phyloP scores from a whole-genome alignment of 1,140 invertebrate species.

The Chrysopa pallens region DNA sequence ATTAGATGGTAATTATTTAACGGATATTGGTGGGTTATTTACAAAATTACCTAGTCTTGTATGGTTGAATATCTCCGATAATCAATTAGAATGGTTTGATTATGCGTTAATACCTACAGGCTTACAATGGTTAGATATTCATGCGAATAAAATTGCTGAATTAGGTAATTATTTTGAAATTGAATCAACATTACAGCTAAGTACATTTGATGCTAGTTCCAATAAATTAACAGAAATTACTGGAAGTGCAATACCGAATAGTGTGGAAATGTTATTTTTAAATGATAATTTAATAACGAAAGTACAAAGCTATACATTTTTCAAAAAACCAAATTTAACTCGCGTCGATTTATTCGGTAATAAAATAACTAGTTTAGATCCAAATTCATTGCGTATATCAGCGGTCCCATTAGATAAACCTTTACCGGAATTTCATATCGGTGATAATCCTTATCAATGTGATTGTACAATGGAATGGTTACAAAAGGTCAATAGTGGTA shows the following conservation, averaged over 20 bases:
- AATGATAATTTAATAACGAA: conserved; percentile 74
- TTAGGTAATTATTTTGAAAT: conserved; percentile 82
- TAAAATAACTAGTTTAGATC: conserved; percentile 64
- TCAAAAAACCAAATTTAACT: conserved; percentile 79
- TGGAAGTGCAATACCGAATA: conserved; percentile 68
- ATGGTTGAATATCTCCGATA: conserved; percentile 84
- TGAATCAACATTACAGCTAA: conserved; percentile 62
- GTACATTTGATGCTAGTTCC: conserved; percentile 69
- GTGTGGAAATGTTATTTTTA: conserved; percentile 65
- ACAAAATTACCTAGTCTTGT: conserved; percentile 70
- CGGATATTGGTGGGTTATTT: conserved; percentile 69
- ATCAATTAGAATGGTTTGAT: conserved; percentile 75
- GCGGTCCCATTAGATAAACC: conserved; percentile 53
- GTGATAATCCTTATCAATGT: conserved; percentile 77
- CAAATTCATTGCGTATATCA: conserved; percentile 69
- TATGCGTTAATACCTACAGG: conserved; percentile 79
- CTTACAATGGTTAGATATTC: conserved; percentile 79
- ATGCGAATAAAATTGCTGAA: conserved; percentile 70
- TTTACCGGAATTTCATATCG: conserved; percentile 81
- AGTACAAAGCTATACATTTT: conserved; percentile 83
- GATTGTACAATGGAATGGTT: conserved; percentile 75
- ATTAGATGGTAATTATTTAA: conserved; percentile 73
- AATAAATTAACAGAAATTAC: conserved; percentile 75
- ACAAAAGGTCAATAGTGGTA: conserved; percentile 63
- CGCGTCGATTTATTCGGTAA: conserved; percentile 73